These are phyloP conservation scores for Drosophila mayaguana DNA, from an alignment of 2,888 invertebrate genomes.

Conservation along the genomic window DNA sequence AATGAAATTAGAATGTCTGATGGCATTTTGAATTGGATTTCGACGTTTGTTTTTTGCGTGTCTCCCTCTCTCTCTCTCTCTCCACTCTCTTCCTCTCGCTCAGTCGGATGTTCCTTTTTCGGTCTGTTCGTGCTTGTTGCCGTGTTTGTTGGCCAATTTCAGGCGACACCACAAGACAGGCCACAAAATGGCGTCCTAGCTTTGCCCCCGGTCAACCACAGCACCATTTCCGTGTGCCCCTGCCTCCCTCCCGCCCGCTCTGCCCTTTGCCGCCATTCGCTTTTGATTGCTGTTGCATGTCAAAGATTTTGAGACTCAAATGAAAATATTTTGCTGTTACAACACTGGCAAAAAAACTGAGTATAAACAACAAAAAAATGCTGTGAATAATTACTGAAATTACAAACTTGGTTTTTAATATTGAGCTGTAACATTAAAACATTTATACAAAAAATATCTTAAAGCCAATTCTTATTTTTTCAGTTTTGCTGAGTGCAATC, in stretches of 20 bases:
- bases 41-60: constrained; percentile 45
- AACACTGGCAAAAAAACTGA: constrained; percentile 24
- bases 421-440: not conserved
- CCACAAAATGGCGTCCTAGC: constrained; percentile 65
- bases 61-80: not conserved
- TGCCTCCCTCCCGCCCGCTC: not conserved
- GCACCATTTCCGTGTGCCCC: constrained; percentile 1
- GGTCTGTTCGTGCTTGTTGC: constrained; percentile 24
- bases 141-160: constrained; percentile 69
- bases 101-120: constrained; percentile 18
- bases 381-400: not conserved
- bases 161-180: constrained; percentile 71
- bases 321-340: constrained; percentile 65
- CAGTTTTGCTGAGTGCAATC: constrained; percentile 14
- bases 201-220: constrained; percentile 6
- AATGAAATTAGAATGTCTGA: constrained; percentile 80
- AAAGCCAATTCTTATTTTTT: constrained; percentile 16
- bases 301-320: constrained; percentile 72
- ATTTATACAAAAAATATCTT: too few relatives aligned
- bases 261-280: constrained; percentile 23
- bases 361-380: not conserved
- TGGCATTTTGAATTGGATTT: constrained; percentile 79
- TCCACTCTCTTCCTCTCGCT: not conserved
- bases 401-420: not conserved
- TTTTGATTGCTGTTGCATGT: constrained; percentile 78